Evolutionary conservation across 2,888 invertebrate genomes (phyloP), one percentile per base, ranked within the genome.

Genomic region (Meghimatium bilineatum): DNA sequence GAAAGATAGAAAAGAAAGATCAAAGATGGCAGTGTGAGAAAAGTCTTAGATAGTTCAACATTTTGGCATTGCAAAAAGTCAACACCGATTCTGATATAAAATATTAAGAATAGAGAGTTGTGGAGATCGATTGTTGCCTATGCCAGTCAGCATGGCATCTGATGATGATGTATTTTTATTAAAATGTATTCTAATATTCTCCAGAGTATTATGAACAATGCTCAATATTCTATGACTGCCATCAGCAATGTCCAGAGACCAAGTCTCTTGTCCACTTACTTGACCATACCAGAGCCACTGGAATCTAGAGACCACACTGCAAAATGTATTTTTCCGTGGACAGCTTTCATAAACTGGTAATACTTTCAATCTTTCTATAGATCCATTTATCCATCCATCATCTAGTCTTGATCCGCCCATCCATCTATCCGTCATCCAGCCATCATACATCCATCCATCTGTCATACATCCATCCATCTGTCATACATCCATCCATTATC

Each of bases 261-360:
- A 3, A 88, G 90, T 14, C 83, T 92, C 60, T 86, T 88, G 71
- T 85, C 90, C 66, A 88, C 90, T 10, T 89, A 91, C 78, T 86
- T 93, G 8, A 88, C 88, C 71, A 89, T 93, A 1, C 93, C 93
- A 1, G 93, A 93, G 85, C 93, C 93, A 12, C 86, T 93, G 52
- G 93, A 93, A 83, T 88, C 93, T 1, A 83, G 92, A 60, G 93
- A 93, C 86, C n/a, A 87, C 17, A 84, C 85, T 14, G 90, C 93
- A 26, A 84, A 80, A 52, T 85, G 88, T 34, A 83, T 92, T 60
- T 93, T 89, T 80, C 93, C 93, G 17, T 92, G 91, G 90, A 89
- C 93, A 79, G 86, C 92, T 20, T 93, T 92, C 86, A 63, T 77
- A 23, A 82, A 82, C 34, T 34, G 69, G 82, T 82, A n/a, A n/a